Conservation (phyloP, 2,797 vertebrate genomes). For the Scleropages formosus region DNA sequence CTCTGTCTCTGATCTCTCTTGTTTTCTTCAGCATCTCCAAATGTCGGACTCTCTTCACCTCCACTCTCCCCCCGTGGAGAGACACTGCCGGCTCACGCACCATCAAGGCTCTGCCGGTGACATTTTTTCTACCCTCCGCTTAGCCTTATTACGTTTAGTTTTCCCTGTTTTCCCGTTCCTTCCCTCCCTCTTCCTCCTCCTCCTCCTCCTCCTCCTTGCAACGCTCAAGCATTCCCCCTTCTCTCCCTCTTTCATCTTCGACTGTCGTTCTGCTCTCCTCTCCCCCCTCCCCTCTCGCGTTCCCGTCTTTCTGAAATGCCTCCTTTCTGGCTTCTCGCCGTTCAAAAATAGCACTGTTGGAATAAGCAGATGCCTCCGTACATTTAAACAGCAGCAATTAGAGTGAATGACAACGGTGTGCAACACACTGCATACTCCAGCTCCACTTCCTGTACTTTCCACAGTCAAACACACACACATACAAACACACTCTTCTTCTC, state of each 20-base stretch:
- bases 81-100: not conserved
- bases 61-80: not conserved
- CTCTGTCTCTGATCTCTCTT: slow-evolving; percentile 48
- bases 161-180: not conserved
- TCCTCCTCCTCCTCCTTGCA: not conserved
- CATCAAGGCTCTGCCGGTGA: not conserved
- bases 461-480: slow-evolving; percentile 24
- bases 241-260: slow-evolving; percentile 17
- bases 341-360: slow-evolving; percentile 9
- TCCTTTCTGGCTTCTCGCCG: not conserved
- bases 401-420: slow-evolving; percentile 6
- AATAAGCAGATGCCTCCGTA: slow-evolving; percentile 24
- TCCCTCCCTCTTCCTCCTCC: not conserved
- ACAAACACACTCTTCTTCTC: not conserved
- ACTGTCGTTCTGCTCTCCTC: slow-evolving; percentile 3
- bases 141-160: slow-evolving; percentile 14
- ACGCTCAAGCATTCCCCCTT: slow-evolving; percentile 6
- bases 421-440: not conserved
- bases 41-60: not conserved
- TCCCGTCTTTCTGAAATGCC: slow-evolving; percentile 10
- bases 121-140: slow-evolving; percentile 19
- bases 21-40: slow-evolving; percentile 23
- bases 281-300: not conserved
- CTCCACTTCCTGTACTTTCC: not conserved
- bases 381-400: slow-evolving; percentile 29